Conservation (phyloP, 2,113 vertebrate species). For the Chunga burmeisteri region DNA sequence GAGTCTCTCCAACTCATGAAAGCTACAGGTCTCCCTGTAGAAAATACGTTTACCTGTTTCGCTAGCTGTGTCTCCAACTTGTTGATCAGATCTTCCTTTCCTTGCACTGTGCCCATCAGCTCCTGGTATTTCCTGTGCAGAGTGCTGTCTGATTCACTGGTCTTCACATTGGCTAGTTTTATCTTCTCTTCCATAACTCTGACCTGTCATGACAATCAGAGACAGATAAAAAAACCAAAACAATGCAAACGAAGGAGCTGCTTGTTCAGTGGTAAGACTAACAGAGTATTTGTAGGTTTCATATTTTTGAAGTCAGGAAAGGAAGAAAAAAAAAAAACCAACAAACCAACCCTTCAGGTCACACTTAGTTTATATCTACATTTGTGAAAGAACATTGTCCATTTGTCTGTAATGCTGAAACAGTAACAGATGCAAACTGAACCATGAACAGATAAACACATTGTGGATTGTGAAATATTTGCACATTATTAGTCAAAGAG, state of each 20-base stretch:
- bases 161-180: constrained; percentile 79
- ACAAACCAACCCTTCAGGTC: neutral
- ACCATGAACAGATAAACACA: neutral
- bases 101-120: constrained; percentile 75
- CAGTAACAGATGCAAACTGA: neutral
- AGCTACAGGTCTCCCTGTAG: neutral
- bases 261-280: neutral
- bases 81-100: constrained; percentile 81
- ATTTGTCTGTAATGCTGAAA: neutral
- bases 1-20: neutral
- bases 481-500: neutral
- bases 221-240: neutral
- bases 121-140: constrained; percentile 82
- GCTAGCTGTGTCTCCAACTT: constrained; percentile 82
- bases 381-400: neutral
- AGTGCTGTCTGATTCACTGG: constrained; percentile 77
- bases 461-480: neutral
- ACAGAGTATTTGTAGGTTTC: neutral
- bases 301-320: neutral
- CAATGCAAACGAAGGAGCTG: neutral
- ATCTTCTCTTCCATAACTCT: constrained; percentile 86
- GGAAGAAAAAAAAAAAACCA: neutral
- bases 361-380: neutral
- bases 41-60: constrained; percentile 78
- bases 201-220: constrained; percentile 70